phyloP scores from a whole-genome alignment of 2,113 vertebrate species.

The Otolemur garnettii region DNA sequence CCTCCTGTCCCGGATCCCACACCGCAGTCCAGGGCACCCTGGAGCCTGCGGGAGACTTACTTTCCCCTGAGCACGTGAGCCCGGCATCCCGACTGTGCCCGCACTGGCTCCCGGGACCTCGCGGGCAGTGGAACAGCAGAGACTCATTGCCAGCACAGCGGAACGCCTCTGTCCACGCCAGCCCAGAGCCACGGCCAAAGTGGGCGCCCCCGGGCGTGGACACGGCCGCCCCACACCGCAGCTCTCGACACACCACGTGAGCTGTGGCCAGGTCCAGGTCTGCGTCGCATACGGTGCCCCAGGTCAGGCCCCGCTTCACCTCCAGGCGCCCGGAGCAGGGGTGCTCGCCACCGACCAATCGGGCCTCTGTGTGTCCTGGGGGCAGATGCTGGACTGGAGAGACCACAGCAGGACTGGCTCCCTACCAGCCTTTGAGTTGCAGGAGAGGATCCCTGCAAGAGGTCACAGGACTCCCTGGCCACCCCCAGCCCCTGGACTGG shows the following conservation, averaged over 20 bases:
- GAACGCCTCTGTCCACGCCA: slow-evolving; percentile 31
- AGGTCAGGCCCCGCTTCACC: slow-evolving; percentile 64
- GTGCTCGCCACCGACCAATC: fast-evolving
- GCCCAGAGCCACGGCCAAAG: slow-evolving; percentile 24
- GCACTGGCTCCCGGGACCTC: not conserved
- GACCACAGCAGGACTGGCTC: no score
- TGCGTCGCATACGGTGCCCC: slow-evolving; percentile 48
- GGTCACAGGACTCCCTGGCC: not conserved
- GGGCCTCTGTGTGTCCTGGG: slow-evolving; percentile 52
- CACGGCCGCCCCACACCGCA: slow-evolving; percentile 28
- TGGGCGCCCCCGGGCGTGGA: fast-evolving
- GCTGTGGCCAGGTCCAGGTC: slow-evolving; percentile 62
- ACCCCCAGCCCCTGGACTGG: no score
- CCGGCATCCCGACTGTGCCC: not conserved
- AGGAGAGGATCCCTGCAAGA: not conserved
- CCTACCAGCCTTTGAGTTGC: not conserved
- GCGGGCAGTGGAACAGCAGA: slow-evolving; percentile 52
- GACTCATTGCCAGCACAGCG: slow-evolving; percentile 30
- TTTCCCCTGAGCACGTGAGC: slow-evolving; percentile 63
- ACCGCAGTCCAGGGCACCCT: not conserved
- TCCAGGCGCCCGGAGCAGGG: slow-evolving; percentile 75
- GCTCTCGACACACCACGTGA: slow-evolving; percentile 75
- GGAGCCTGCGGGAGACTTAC: not conserved
- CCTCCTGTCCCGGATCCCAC: not conserved
- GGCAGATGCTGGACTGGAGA: not conserved